Percentiles rank a stretch among this genome's conserved stretches.
Evolutionary conservation across 2,113 vertebrate species (phyloP).

Genomic region (Mugil cephalus): DNA sequence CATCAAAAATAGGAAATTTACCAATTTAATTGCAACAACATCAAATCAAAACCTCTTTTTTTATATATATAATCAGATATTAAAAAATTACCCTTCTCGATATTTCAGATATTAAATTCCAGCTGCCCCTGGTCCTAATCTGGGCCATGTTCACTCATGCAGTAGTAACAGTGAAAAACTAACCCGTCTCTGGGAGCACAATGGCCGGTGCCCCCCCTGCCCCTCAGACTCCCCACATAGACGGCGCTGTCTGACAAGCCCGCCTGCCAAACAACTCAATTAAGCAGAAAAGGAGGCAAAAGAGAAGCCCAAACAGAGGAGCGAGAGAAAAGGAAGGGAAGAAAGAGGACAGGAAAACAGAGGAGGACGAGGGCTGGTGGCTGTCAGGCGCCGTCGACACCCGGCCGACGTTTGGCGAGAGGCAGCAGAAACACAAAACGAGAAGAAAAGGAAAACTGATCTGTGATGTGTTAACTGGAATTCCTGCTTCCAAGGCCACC

Average conservation of each 20-base stretch:
- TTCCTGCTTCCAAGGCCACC: constrained; percentile 80
- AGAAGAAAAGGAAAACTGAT: constrained; percentile 66
- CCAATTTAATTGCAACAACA: not conserved
- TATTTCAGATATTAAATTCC: constrained; percentile 43
- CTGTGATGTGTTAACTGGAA: constrained; percentile 86
- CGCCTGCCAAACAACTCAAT: constrained; percentile 88
- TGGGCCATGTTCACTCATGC: constrained; percentile 80
- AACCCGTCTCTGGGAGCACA: constrained; percentile 83
- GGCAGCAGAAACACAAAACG: constrained; percentile 59
- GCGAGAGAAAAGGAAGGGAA: constrained; percentile 74
- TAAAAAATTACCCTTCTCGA: not conserved
- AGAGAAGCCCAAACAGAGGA: constrained; percentile 81
- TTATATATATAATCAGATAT: not conserved
- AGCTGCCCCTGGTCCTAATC: constrained; percentile 39
- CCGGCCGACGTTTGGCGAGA: constrained; percentile 51
- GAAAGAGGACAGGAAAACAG: constrained; percentile 74
- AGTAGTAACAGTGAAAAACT: constrained; percentile 86
- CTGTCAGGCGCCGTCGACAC: constrained; percentile 74
- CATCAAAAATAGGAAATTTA: fast-evolving
- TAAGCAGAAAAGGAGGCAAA: constrained; percentile 85
- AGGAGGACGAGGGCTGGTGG: constrained; percentile 76
- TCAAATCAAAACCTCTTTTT: not conserved
- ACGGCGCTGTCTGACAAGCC: constrained; percentile 81
- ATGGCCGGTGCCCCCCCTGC: constrained; percentile 69
- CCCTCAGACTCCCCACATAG: constrained; percentile 85